phyloP scores from a whole-genome alignment of 2,113 vertebrate species.

The Nothocercus julius region DNA sequence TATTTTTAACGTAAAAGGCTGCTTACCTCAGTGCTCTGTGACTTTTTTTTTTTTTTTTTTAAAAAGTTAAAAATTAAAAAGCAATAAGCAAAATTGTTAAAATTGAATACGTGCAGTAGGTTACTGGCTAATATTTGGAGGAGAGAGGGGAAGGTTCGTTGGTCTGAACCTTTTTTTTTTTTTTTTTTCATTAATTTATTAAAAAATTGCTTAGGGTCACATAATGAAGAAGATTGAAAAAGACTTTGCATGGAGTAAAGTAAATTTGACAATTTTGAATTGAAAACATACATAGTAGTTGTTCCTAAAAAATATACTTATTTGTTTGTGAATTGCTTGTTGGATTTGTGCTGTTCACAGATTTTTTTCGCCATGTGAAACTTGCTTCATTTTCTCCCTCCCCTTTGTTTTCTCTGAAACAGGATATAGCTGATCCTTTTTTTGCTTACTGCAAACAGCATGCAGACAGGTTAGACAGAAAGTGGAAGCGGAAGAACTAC shows the following conservation, averaged over 20 bases:
- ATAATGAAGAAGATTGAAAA: not conserved
- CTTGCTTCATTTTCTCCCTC: slow-evolving; percentile 30
- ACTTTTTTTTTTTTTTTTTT: too few species aligned
- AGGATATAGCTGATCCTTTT: slow-evolving; percentile 99
- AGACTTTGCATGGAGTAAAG: not conserved
- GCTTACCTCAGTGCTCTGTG: too few species aligned
- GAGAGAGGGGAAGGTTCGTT: too few species aligned
- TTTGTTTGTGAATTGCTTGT: not conserved
- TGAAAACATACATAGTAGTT: not conserved
- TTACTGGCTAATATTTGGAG: too few species aligned
- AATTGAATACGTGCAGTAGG: not conserved
- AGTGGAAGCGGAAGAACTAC: slow-evolving; percentile 99
- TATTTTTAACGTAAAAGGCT: too few species aligned
- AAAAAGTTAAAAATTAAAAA: too few species aligned
- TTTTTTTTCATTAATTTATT: not conserved
- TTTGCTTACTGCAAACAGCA: slow-evolving; percentile 99
- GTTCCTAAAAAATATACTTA: not conserved
- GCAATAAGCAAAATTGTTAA: too few species aligned
- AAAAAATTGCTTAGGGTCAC: not conserved
- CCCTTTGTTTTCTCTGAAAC: slow-evolving; percentile 39
- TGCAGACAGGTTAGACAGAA: slow-evolving; percentile 97
- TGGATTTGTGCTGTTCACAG: not conserved
- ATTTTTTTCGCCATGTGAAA: not conserved
- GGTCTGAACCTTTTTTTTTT: too few species aligned
- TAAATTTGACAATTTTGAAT: not conserved